phyloP scores from a whole-genome alignment of 2,888 invertebrate species.

The Azorinus chamasolen region DNA sequence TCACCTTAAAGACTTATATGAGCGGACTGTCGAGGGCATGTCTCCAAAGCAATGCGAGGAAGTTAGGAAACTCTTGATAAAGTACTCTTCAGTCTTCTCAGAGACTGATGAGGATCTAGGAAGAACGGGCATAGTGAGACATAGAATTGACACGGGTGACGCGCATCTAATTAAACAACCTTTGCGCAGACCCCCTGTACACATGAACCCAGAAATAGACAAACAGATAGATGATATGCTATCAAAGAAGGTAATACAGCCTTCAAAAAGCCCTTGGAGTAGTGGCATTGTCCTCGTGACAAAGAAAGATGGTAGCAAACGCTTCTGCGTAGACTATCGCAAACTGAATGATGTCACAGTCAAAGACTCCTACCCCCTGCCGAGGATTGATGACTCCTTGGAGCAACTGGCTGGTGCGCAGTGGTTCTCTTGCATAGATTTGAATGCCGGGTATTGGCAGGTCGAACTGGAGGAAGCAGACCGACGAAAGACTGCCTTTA shows the following conservation, averaged over 20 bases:
- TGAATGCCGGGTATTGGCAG: conserved; percentile 64
- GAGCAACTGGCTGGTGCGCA: conserved; percentile 24
- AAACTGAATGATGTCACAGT: conserved; percentile 28
- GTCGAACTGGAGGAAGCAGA: conserved; percentile 42
- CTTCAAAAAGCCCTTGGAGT: conserved; percentile 46
- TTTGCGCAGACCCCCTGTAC: conserved; percentile 29
- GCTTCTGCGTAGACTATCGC: conserved; percentile 52
- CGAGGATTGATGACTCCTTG: conserved; percentile 41
- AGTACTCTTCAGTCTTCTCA: conserved; percentile 27
- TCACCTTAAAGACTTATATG: conserved; percentile 13
- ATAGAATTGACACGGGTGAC: conserved; percentile 23
- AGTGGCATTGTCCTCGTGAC: conserved; percentile 42
- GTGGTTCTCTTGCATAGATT: conserved; percentile 60
- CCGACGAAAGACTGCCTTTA: conserved; percentile 57
- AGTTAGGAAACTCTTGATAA: not conserved
- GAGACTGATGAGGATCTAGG: conserved; percentile 17
- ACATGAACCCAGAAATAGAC: conserved; percentile 29
- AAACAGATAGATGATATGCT: conserved; percentile 44
- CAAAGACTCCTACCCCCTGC: conserved; percentile 35
- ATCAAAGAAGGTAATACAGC: conserved; percentile 27
- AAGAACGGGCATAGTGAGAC: conserved; percentile 17
- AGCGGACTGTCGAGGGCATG: conserved; percentile 4
- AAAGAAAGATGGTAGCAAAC: conserved; percentile 48
- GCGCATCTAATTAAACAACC: conserved; percentile 38
- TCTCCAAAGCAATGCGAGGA: not conserved